Conservation (phyloP, 64 coral and sea anemone species). For the Stichodactyla mertensii region DNA sequence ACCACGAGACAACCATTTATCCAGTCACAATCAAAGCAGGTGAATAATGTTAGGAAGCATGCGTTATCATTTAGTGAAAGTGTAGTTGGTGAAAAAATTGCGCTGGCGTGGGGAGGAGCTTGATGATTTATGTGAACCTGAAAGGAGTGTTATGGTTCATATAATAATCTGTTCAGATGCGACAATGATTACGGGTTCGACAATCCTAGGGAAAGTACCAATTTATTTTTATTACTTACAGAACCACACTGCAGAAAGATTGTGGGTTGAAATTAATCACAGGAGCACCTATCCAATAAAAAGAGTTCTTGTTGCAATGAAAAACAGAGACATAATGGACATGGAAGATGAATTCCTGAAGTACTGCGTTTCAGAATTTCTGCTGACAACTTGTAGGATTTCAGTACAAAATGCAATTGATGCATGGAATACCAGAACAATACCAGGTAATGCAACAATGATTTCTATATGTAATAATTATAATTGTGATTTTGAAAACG, state of each 20-base stretch:
- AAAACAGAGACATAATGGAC: background rate
- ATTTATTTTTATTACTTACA: background rate
- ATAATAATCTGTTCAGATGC: no score
- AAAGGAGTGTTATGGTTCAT: no score
- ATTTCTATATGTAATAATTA: no score
- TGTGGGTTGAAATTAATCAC: slow-evolving; percentile 6
- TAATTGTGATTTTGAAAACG: background rate
- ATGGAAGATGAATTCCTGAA: background rate
- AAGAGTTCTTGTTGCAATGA: background rate
- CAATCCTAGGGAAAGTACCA: background rate
- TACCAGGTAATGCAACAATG: background rate
- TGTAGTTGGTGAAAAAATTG: no score
- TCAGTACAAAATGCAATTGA: background rate
- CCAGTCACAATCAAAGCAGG: slow-evolving; percentile 46
- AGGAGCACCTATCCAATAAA: background rate
- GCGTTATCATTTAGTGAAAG: no score
- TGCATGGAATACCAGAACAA: background rate
- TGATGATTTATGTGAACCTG: no score
- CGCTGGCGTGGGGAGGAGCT: no score
- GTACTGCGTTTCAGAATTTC: background rate
- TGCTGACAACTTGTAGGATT: background rate
- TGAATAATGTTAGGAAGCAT: background rate
- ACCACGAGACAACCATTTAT: slow-evolving; percentile 29
- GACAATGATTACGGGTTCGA: no score
- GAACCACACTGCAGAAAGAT: background rate